Conservation (phyloP, 2,888 invertebrate species). For the Dromius quadrimaculatus region DNA sequence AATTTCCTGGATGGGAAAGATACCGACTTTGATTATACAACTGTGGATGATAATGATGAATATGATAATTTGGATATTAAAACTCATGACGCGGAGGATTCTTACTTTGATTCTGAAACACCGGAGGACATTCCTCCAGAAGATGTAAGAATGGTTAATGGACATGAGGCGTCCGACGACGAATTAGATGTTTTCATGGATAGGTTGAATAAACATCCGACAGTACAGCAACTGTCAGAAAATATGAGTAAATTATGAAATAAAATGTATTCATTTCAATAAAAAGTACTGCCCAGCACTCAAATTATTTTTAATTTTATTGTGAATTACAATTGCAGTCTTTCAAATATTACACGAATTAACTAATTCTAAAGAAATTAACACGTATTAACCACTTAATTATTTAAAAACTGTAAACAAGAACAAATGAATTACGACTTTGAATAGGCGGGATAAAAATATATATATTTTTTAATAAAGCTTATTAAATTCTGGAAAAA, state of each 20-base stretch:
- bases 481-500: too few relatives aligned
- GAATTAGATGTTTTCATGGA: slow-evolving; percentile 82
- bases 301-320: too few relatives aligned
- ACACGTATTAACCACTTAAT: too few relatives aligned
- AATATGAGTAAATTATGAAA: slow-evolving; percentile 60
- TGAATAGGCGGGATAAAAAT: too few relatives aligned
- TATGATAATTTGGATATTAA: slow-evolving; percentile 82
- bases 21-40: slow-evolving; percentile 83
- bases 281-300: too few relatives aligned
- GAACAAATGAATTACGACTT: too few relatives aligned
- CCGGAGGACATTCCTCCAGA: slow-evolving; percentile 68
- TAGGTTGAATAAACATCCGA: slow-evolving; percentile 67
- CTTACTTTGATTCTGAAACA: slow-evolving; percentile 89
- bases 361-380: too few relatives aligned
- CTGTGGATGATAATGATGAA: slow-evolving; percentile 83
- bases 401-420: too few relatives aligned
- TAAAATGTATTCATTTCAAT: slow-evolving; percentile 17
- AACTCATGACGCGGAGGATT: slow-evolving; percentile 88
- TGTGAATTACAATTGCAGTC: too few relatives aligned
- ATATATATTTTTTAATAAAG: too few relatives aligned
- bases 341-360: too few relatives aligned
- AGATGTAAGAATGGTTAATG: slow-evolving; percentile 59
- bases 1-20: slow-evolving; percentile 88
- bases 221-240: slow-evolving; percentile 61
- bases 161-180: slow-evolving; percentile 68